Percentiles rank a stretch among this genome's conserved stretches.
These are phyloP conservation scores for Lycocorax pyrrhopterus DNA, from an alignment of 2,113 vertebrate genomes.

Conservation along the genomic window DNA sequence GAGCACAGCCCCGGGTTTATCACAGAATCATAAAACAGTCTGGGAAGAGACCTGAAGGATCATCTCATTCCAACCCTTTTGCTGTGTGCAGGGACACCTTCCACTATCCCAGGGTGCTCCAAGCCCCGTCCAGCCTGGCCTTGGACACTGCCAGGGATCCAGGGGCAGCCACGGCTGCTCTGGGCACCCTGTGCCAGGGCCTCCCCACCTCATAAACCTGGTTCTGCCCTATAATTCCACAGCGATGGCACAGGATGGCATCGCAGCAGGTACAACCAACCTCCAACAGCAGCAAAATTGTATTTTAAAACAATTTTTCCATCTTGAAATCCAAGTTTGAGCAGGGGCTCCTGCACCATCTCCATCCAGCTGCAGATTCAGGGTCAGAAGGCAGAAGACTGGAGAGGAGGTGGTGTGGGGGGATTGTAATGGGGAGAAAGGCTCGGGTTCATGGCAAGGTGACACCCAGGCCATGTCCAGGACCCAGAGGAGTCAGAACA, in stretches of 20 bases:
- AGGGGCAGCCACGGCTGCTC: not conserved
- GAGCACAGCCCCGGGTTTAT: accelerated
- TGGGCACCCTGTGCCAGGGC: not conserved
- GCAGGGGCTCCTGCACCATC: not conserved
- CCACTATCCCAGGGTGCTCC: accelerated
- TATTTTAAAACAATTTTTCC: not conserved
- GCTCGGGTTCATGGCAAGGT: not conserved
- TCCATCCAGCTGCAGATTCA: not conserved
- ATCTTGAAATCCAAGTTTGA: not conserved
- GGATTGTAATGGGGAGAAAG: not conserved
- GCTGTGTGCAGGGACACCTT: not conserved
- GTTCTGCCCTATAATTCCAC: not conserved
- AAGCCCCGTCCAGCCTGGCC: accelerated
- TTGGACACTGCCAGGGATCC: not conserved
- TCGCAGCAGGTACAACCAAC: not conserved
- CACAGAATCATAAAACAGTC: not conserved
- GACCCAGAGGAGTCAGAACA: not conserved
- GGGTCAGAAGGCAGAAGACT: not conserved
- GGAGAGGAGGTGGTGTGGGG: not conserved
- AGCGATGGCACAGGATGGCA: not conserved
- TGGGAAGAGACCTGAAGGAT: not conserved
- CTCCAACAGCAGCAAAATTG: not conserved
- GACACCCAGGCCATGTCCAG: not conserved
- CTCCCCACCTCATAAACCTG: not conserved
- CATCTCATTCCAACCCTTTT: not conserved